phyloP scores from a whole-genome alignment of 2,113 vertebrate species.

The Chrysemys picta region DNA sequence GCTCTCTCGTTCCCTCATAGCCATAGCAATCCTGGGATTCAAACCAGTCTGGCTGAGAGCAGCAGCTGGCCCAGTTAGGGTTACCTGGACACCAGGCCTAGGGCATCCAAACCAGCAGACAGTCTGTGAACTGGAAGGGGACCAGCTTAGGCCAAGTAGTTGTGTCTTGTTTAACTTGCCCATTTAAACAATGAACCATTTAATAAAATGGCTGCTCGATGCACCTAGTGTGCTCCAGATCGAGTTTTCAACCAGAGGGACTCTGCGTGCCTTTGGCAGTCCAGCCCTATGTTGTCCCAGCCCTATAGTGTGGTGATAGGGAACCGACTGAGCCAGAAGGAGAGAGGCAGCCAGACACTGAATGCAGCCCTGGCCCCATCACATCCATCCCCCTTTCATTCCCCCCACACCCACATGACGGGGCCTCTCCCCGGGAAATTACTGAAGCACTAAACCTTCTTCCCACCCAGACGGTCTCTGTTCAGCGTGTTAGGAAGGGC shows the following conservation, averaged over 20 bases:
- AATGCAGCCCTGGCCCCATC: neutral
- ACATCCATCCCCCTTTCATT: neutral
- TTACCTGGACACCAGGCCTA: neutral
- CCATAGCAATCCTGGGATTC: neutral
- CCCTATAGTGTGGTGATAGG: no score
- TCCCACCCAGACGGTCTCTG: no score
- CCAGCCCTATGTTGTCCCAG: no score
- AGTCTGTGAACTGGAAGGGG: neutral
- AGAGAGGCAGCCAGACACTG: no score
- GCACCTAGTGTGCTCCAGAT: no score
- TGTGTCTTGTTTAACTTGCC: no score
- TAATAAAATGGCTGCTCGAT: no score
- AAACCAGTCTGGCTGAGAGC: neutral
- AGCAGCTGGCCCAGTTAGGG: neutral
- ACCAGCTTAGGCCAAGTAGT: neutral
- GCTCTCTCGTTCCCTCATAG: neutral
- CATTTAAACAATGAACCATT: no score
- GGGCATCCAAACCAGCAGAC: no score
- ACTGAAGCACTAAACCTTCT: neutral
- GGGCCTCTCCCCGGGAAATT: neutral
- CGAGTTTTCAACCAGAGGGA: neutral
- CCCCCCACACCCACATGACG: neutral
- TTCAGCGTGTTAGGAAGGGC: no score
- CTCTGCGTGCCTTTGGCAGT: neutral
- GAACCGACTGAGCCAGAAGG: neutral